Conservation (phyloP, 2,113 vertebrate species). For the Arizona elegans region DNA sequence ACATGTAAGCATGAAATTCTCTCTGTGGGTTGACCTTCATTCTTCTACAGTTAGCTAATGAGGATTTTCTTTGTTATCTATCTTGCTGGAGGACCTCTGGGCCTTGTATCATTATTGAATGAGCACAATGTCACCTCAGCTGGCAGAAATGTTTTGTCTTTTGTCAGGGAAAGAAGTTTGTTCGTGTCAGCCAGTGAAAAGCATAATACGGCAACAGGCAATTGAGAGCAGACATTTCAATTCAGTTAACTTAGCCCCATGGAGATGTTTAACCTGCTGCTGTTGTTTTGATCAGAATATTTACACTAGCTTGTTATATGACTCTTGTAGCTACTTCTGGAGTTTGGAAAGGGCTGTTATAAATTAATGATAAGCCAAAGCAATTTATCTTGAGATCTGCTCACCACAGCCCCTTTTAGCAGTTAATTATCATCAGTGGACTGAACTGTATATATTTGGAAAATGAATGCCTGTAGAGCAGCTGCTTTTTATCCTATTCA, state of each 20-base stretch:
- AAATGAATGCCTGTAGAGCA: conserved; percentile 53
- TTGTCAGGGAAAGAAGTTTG: conserved; percentile 72
- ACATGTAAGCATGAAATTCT: conserved; percentile 66
- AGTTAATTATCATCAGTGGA: conserved; percentile 51
- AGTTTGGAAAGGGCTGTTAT: conserved; percentile 44
- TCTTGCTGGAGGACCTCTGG: conserved; percentile 70
- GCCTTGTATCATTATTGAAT: conserved; percentile 76
- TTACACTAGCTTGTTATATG: conserved; percentile 47
- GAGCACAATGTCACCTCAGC: conserved; percentile 74
- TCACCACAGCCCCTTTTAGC: conserved; percentile 49
- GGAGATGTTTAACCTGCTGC: conserved; percentile 59
- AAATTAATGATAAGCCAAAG: conserved; percentile 58
- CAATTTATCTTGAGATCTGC: conserved; percentile 51
- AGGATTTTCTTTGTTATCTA: conserved; percentile 75
- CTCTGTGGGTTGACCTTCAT: conserved; percentile 76
- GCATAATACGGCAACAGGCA: conserved; percentile 58
- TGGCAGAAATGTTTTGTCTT: conserved; percentile 75
- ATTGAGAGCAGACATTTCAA: conserved; percentile 69
- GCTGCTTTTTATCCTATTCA: conserved; percentile 55
- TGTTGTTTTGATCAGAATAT: conserved; percentile 63
- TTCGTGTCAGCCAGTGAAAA: conserved; percentile 67
- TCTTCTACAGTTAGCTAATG: conserved; percentile 75
- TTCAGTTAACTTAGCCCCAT: conserved; percentile 60
- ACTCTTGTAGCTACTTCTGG: conserved; percentile 45
- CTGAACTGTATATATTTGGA: conserved; percentile 35